Base-by-base conservation (phyloP, 2,113 vertebrate species). In the Ammospiza nelsoni region DNA sequence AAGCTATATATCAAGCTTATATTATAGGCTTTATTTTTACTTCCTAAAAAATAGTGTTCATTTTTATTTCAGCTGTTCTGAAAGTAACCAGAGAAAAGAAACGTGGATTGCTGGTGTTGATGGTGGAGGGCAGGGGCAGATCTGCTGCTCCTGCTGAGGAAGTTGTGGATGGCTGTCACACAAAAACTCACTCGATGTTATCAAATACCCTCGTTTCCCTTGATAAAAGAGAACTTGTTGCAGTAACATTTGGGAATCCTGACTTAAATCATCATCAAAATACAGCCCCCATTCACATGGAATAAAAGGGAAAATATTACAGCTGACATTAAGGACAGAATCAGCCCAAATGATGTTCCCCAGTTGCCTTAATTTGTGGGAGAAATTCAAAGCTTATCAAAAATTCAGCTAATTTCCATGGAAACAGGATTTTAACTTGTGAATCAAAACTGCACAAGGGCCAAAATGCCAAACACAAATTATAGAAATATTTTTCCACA, bases 371-470 rank as follows among this genome's bases (percentile, higher is more conserved):
- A 57, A 92, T 90, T 86, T 92, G 49, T 66, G 65, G 65, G 25
- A 90, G 73, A 93, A 96, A 89, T 75, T 71, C 61, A 86, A 81
- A 92, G 80, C 80, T 71, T 37, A 96, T 84, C 57, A 92, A 89
- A 75, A 86, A n/a, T 63, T 81, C 85, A 90, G 23, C 3, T 81
- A 37, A 95, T 84, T 95, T 90, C 88, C 88, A 93, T 75, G 80
- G 92, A 94, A 95, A 93, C 92, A n/a, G n/a, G 44, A 78, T 81
- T 93, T 95, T 51, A 90, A 81, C 65, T 84, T 51, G 41, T 46
- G 90, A 94, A 96, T 75, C 68, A 90, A 94, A 91, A 88, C 39
- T 1, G 6, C 59, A 75, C 1, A 12, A 95, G 68, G 80, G 49
- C 76, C 66, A 92, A 94, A 96, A 90, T 44, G 85, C 61, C 61